phyloP scores from a whole-genome alignment of 37 sponge, comb jelly and placozoan species.

The Cliona cf. orientalis region DNA sequence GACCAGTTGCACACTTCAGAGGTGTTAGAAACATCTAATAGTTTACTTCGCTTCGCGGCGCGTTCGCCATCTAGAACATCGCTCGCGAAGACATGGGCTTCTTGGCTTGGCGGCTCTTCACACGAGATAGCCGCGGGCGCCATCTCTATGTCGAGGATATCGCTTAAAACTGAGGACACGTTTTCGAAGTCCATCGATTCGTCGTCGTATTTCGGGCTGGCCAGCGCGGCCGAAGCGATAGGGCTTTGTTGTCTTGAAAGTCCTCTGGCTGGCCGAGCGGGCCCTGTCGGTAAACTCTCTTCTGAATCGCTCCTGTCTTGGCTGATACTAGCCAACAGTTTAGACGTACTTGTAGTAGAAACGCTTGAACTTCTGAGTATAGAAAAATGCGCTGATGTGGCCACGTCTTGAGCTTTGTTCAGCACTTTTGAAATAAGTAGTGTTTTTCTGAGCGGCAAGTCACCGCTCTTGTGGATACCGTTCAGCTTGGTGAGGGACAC shows the following conservation, averaged over 20 bases:
- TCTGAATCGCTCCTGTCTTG: constrained; percentile 15
- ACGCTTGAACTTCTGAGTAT: constrained; percentile 20
- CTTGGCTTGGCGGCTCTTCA: background rate
- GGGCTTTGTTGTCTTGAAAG: constrained; percentile 44
- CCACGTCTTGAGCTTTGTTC: constrained; percentile 66
- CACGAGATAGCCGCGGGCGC: constrained; percentile 8
- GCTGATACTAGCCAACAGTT: constrained; percentile 70
- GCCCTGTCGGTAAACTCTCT: constrained; percentile 9
- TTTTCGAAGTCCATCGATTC: constrained; percentile 66
- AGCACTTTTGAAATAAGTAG: constrained; percentile 66
- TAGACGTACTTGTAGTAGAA: constrained; percentile 29
- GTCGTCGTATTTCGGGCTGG: constrained; percentile 27
- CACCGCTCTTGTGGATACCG: constrained; percentile 33
- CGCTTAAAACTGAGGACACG: constrained; percentile 67
- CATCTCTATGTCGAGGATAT: constrained; percentile 42
- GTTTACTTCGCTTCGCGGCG: constrained; percentile 1
- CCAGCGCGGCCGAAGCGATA: constrained; percentile 6
- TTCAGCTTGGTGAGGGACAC: constrained; percentile 68
- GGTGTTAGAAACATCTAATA: background rate
- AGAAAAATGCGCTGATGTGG: constrained; percentile 40
- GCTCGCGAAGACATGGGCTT: background rate
- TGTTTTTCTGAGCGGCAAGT: constrained; percentile 62
- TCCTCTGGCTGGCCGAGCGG: constrained; percentile 3
- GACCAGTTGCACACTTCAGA: background rate
- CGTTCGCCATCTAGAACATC: background rate